Base-by-base conservation (phyloP, 2,797 vertebrate genomes). In the Fringilla coelebs region DNA sequence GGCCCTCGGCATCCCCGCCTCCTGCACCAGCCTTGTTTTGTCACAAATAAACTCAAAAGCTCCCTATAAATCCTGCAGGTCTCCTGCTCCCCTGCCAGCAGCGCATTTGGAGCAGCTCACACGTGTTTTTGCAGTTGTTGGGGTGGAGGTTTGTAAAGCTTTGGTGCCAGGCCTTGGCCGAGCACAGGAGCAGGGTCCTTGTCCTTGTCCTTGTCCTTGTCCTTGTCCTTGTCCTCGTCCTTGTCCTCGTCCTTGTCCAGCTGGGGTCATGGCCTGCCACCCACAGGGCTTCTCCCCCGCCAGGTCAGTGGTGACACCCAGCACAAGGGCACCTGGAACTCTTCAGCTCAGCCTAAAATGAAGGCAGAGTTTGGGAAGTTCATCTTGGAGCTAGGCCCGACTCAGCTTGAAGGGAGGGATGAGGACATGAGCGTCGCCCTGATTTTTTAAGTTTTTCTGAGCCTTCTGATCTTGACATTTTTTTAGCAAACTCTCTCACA, bases 1-100 rank as follows among this genome's bases (percentile, higher is more conserved):
- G 68, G 29, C 34, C 63, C 32, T 3, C 3, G 65, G 41, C 84
- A 49, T 5, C 58, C 6, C 4, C 18, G 13, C 81, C 68, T 71
- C 71, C 66, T 12, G 34, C 54, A 3, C 2, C 28, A 46, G 66
- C n/a, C 4, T 78, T 89, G 38, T 40, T 89, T 85, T 83, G 87
- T n/a, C 89, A 61, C 41, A 66, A 92, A 92, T 41, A 92, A 80
- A 84, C 76, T 11, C 45, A 74, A 83, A 70, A 72, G 76, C 38
- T 77, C 58, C 68, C 73, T 3, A 9, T 32, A 88, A 92, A 81
- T 43, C 72, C 87, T 36, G 32, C 3, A 4, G 0, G 0, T 4
- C 72, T 48, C 72, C 38, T 14, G 32, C 48, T 76, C 25, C 49
- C 43, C 71, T 36, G 66, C 34, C 24, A 70, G 84, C 26, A 34